Conservation (phyloP, 2,888 invertebrate species). For the Mechanitis messenoides region DNA sequence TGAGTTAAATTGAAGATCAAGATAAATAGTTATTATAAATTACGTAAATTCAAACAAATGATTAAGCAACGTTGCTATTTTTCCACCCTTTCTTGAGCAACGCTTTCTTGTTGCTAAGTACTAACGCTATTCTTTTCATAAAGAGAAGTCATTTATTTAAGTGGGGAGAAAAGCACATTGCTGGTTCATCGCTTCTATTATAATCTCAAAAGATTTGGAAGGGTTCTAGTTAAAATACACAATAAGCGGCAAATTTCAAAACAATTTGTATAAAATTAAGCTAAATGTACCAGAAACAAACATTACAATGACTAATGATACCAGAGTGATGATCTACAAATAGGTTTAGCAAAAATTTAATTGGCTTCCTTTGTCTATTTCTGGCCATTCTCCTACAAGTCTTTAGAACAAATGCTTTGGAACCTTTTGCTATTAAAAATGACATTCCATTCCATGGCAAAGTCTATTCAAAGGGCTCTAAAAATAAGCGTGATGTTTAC, state of each 20-base stretch:
- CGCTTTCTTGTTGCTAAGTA: conserved; percentile 40
- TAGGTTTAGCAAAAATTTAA: no score
- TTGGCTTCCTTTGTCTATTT: conserved; percentile 22
- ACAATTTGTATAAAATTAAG: conserved; percentile 28
- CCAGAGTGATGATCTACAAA: no score
- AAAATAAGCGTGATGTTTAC: conserved; percentile 50
- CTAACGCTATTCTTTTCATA: conserved; percentile 35
- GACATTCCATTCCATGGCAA: conserved; percentile 36
- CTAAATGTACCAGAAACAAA: neutral
- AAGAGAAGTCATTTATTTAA: conserved; percentile 65
- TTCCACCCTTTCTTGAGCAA: conserved; percentile 28
- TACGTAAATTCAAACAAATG: conserved; percentile 37
- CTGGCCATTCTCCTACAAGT: conserved; percentile 20
- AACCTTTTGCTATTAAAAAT: conserved; percentile 32
- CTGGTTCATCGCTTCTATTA: conserved; percentile 49
- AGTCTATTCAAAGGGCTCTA: conserved; percentile 38
- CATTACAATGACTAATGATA: no score
- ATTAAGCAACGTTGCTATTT: conserved; percentile 58
- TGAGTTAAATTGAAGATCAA: conserved; percentile 8
- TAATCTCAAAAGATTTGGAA: conserved; percentile 43
- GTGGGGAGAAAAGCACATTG: conserved; percentile 48
- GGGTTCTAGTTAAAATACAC: conserved; percentile 46
- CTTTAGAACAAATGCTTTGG: conserved; percentile 29
- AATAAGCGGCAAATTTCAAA: conserved; percentile 47
- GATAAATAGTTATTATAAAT: conserved; percentile 22